These are phyloP conservation scores for Aphis craccivora DNA, from an alignment of 1,140 invertebrate species.

Conservation along the genomic window DNA sequence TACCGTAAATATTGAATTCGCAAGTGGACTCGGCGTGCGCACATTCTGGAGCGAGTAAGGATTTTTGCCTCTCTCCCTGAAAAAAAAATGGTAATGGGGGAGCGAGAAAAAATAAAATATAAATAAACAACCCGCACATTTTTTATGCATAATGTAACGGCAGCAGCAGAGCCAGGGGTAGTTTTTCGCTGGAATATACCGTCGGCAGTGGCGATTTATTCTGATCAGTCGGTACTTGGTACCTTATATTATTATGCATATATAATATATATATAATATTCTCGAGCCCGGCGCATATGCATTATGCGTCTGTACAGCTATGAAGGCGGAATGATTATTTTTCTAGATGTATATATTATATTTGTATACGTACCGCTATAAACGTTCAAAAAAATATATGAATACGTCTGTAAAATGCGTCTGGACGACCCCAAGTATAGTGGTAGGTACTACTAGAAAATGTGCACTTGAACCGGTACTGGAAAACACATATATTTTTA, in stretches of 20 bases:
- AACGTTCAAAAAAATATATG: background rate
- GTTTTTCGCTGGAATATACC: background rate
- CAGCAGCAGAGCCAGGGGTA: background rate
- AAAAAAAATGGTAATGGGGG: background rate
- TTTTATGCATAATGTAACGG: conserved; percentile 44
- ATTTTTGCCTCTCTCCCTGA: background rate
- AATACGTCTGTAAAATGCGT: background rate
- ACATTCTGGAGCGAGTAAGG: background rate
- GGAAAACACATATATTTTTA: background rate
- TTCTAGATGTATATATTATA: background rate
- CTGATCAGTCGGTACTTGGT: conserved; percentile 9
- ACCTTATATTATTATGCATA: background rate
- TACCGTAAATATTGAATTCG: conserved; percentile 49
- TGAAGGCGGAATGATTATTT: conserved; percentile 23
- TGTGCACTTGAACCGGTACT: background rate
- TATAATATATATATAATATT: background rate
- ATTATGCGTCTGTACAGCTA: background rate
- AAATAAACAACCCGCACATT: conserved; percentile 9
- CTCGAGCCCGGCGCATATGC: background rate
- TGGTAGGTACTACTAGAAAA: background rate
- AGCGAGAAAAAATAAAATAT: conserved; percentile 3
- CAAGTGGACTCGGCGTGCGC: conserved; percentile 19
- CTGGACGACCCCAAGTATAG: background rate
- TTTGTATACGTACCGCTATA: background rate
- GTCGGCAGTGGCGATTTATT: conserved; percentile 30